Evolutionary conservation across 2,888 invertebrate genomes (phyloP).

Genomic region (Machimus atricapillus): DNA sequence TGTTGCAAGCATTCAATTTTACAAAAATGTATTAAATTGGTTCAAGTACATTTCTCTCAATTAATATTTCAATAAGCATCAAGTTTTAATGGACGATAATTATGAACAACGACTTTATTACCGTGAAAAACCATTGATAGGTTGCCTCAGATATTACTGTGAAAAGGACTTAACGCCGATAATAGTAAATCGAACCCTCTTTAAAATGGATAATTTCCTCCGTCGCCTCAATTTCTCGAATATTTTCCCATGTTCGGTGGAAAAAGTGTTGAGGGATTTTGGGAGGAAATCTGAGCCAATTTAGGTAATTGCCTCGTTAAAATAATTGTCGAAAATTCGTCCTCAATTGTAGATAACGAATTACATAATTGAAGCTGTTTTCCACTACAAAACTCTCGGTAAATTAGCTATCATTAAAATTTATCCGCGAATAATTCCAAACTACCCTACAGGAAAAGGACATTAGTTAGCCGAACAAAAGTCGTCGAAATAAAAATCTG

Average conservation of each 20-base stretch:
- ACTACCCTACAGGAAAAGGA: background rate
- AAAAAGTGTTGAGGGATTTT: background rate
- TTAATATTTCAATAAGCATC: background rate
- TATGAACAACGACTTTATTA: background rate
- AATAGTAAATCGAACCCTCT: background rate
- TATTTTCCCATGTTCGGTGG: background rate
- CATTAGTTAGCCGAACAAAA: slow-evolving; percentile 15
- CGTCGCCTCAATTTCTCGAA: background rate
- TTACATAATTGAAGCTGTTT: slow-evolving; percentile 7
- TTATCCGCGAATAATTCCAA: slow-evolving; percentile 39
- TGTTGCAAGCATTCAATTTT: background rate
- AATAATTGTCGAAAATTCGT: slow-evolving; percentile 1
- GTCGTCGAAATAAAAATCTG: background rate
- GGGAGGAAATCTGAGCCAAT: background rate
- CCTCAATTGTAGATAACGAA: slow-evolving; percentile 22
- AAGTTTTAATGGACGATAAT: background rate
- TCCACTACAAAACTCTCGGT: slow-evolving; percentile 22
- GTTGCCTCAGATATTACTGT: background rate
- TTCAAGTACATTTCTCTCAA: background rate
- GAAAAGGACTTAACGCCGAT: background rate
- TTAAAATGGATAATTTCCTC: background rate
- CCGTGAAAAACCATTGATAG: background rate
- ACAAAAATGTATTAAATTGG: background rate
- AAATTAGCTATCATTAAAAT: slow-evolving; percentile 42
- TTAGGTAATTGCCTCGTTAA: slow-evolving; percentile 4